A percentile compares a stretch with the other conserved stretches of the same genome.
These are phyloP conservation scores for Apodemus agrarius DNA, from an alignment of 2,797 vertebrate species.

Conservation along the genomic window DNA sequence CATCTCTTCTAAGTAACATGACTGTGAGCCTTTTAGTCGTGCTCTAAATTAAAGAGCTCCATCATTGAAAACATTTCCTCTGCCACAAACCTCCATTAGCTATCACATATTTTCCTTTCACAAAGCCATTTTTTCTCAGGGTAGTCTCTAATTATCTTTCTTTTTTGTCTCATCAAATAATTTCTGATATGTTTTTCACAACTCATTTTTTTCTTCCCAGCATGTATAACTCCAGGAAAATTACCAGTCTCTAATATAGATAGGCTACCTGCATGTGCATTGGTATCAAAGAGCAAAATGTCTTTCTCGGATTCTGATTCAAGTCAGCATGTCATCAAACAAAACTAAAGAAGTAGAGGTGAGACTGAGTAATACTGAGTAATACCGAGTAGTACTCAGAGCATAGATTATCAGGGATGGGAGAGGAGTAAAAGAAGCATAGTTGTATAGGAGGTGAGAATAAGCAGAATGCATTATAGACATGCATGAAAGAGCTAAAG, in stretches of 20 bases:
- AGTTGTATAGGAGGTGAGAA: neutral
- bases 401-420: neutral
- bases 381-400: neutral
- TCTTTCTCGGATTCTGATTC: neutral
- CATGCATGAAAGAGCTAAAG: neutral
- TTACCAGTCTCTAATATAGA: neutral
- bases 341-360: neutral
- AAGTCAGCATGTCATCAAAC: neutral
- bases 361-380: neutral
- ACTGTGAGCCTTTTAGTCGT: neutral
- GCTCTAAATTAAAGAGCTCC: neutral
- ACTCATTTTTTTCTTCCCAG: neutral
- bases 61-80: neutral
- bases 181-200: neutral
- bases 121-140: neutral
- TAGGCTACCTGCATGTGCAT: neutral
- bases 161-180: conserved; percentile 42
- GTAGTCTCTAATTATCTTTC: neutral
- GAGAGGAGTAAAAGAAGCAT: neutral
- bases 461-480: neutral
- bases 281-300: neutral
- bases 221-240: neutral
- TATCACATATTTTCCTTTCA: neutral
- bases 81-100: neutral
- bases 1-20: neutral